Percentiles rank a stretch among this genome's conserved stretches.
Evolutionary conservation across 1,140 invertebrate genomes (phyloP).

Genomic region (Pygmarrhopalites habei): DNA sequence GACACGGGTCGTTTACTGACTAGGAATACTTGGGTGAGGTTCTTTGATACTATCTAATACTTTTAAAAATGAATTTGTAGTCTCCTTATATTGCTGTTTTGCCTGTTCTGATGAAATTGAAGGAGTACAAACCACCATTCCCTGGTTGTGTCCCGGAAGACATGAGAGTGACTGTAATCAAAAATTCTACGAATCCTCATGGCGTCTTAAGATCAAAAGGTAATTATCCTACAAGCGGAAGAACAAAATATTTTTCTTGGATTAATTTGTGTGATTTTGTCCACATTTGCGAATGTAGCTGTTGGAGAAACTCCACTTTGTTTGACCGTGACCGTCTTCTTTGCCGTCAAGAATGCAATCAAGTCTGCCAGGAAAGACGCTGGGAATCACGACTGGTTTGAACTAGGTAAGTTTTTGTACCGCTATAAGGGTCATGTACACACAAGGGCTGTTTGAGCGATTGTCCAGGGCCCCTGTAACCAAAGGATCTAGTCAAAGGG

Average conservation of each 20-base stretch:
- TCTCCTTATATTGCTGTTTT: too few relatives aligned
- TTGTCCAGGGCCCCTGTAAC: too few relatives aligned
- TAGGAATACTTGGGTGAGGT: constrained; percentile 44
- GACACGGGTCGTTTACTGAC: constrained; percentile 28
- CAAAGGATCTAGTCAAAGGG: too few relatives aligned
- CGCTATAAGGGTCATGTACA: too few relatives aligned
- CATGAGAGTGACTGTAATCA: constrained; percentile 66
- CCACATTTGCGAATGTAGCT: background rate
- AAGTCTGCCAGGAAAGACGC: constrained; percentile 55
- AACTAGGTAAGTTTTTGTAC: constrained; percentile 24
- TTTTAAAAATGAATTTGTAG: too few relatives aligned
- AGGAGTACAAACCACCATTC: constrained; percentile 50
- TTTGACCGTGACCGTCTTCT: constrained; percentile 42
- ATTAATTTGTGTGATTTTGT: background rate
- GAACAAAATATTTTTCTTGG: background rate
- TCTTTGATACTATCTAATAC: too few relatives aligned
- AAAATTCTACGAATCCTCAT: constrained; percentile 50
- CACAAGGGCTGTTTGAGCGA: too few relatives aligned
- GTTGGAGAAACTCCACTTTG: constrained; percentile 11
- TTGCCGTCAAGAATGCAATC: constrained; percentile 67
- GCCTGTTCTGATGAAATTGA: too few relatives aligned
- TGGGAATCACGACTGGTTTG: constrained; percentile 39
- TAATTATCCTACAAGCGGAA: background rate
- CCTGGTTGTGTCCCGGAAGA: constrained; percentile 63
- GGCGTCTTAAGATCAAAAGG: constrained; percentile 59